Conservation (phyloP, 2,797 vertebrate genomes). For the Takifugu rubripes region DNA sequence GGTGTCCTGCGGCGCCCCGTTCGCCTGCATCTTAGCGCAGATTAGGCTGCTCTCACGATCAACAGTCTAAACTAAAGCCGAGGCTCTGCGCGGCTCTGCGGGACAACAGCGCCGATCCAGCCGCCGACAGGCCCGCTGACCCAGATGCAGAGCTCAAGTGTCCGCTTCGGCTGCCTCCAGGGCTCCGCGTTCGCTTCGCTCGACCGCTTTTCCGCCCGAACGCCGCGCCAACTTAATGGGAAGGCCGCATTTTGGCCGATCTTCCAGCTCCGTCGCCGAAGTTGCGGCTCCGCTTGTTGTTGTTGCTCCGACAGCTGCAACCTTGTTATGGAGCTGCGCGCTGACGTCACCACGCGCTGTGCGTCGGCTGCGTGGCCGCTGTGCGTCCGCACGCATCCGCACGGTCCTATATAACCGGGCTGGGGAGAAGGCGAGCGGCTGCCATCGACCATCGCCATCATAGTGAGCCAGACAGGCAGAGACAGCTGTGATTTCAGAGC, state of each 20-base stretch:
- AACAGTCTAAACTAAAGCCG: constrained; percentile 42
- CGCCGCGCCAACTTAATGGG: constrained; percentile 78
- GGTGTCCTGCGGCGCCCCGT: constrained; percentile 79
- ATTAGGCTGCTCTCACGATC: constrained; percentile 48
- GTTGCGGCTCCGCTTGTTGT: constrained; percentile 71
- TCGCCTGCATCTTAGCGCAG: constrained; percentile 83
- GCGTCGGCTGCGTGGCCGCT: constrained; percentile 51
- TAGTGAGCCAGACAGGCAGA: no score
- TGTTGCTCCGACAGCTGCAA: constrained; percentile 88
- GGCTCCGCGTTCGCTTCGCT: constrained; percentile 82
- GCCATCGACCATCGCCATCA: no score
- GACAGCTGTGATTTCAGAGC: no score
- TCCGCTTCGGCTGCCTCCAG: constrained; percentile 62
- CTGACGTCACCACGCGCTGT: constrained; percentile 86
- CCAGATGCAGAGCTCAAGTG: constrained; percentile 84
- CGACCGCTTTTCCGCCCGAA: constrained; percentile 78
- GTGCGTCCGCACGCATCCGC: background rate
- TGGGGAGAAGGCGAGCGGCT: no score
- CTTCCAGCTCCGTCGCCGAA: constrained; percentile 43
- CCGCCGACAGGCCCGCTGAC: constrained; percentile 82
- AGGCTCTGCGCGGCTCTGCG: constrained; percentile 53
- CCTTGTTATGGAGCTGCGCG: constrained; percentile 80
- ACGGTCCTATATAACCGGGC: no score
- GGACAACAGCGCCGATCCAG: constrained; percentile 57
- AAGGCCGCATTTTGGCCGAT: constrained; percentile 69